A percentile compares a stretch with the other conserved stretches of the same genome.
Conservation (phyloP, 2,888 invertebrate genomes). For the Sminthurinus aureus region DNA sequence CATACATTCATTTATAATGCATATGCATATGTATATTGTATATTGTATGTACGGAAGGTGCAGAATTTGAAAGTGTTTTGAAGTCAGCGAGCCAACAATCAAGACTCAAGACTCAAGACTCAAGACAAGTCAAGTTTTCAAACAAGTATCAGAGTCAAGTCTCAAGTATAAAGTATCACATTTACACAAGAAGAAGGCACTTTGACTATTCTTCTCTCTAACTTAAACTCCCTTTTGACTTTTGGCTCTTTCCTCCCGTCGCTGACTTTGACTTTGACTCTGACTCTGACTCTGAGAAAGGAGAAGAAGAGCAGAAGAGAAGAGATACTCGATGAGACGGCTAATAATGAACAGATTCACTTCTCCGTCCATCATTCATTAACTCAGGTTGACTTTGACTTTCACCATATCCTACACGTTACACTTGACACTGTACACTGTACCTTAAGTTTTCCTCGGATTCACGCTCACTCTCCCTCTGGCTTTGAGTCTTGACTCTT, state of each 20-base stretch:
- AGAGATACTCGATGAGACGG: slow-evolving; percentile 41
- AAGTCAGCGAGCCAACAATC: neutral
- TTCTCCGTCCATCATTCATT: slow-evolving; percentile 31
- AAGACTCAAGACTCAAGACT: neutral
- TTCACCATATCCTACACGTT: neutral
- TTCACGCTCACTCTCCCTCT: too few species aligned
- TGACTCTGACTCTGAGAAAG: neutral
- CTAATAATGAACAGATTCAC: slow-evolving; percentile 35
- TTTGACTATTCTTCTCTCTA: neutral
- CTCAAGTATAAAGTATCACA: too few species aligned
- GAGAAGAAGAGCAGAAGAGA: neutral
- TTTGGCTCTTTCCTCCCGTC: neutral
- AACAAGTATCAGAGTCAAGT: too few species aligned
- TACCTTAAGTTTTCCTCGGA: neutral
- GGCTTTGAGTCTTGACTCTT: too few species aligned
- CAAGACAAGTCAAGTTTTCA: neutral
- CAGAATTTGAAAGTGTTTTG: neutral
- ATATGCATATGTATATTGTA: too few species aligned
- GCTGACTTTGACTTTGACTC: neutral
- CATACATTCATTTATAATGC: neutral
- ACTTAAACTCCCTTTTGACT: neutral
- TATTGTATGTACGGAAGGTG: too few species aligned
- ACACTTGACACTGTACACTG: neutral
- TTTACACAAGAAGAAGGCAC: slow-evolving; percentile 1
- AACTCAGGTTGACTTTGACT: slow-evolving; percentile 18